Evolutionary conservation across 92 coral and sea anemone genomes (phyloP).

Genomic region (Phenganax stokvisi): DNA sequence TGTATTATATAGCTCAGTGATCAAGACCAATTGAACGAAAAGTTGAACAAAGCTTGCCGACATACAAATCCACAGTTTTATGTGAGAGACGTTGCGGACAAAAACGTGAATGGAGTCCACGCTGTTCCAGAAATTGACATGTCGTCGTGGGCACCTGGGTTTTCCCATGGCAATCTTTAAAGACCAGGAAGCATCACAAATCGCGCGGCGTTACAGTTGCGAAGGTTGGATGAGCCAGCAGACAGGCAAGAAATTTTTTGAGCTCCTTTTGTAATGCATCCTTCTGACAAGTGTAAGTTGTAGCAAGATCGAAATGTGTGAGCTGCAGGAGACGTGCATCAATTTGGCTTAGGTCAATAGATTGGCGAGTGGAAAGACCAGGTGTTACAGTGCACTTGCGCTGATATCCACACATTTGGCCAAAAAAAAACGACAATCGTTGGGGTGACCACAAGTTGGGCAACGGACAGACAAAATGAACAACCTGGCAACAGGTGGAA

Average conservation of each 20-base stretch:
- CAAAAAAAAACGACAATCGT: background rate
- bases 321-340: background rate
- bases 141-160: background rate
- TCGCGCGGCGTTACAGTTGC: conserved; percentile 1
- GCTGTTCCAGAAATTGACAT: background rate
- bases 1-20: too few relatives aligned
- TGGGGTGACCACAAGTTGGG: background rate
- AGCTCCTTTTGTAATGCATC: background rate
- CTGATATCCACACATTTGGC: background rate
- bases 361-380: background rate
- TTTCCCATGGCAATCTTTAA: background rate
- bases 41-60: too few relatives aligned
- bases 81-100: background rate
- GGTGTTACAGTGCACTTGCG: background rate
- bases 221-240: background rate
- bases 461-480: background rate
- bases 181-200: conserved; percentile 5
- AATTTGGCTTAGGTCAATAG: background rate
- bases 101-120: background rate
- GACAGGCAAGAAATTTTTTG: background rate
- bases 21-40: too few relatives aligned
- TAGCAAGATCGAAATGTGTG: background rate
- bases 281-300: background rate
- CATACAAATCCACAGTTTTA: too few relatives aligned
- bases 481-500: background rate